phyloP scores from a whole-genome alignment of 2,113 vertebrate species.

The Sebastes fasciatus region DNA sequence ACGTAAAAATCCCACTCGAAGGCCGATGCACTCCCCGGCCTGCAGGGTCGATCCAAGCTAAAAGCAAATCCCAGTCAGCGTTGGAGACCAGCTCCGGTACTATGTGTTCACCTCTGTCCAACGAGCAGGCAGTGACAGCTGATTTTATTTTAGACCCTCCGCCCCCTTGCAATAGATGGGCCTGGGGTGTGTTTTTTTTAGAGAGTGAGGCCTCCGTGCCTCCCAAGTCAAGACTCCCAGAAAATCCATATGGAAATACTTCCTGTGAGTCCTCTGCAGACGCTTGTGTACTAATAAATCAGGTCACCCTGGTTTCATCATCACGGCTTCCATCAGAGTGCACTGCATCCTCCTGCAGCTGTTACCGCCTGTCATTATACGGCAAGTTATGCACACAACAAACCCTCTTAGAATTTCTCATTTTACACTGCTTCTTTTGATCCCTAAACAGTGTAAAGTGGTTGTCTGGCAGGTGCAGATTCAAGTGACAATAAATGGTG shows the following conservation, averaged over 20 bases:
- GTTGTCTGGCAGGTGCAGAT: conserved; percentile 40
- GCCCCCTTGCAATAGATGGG: conserved; percentile 77
- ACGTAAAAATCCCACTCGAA: conserved; percentile 81
- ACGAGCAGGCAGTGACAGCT: conserved; percentile 82
- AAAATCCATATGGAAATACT: conserved; percentile 79
- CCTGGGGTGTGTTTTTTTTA: conserved; percentile 81
- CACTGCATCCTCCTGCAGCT: conserved; percentile 65
- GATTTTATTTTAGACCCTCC: conserved; percentile 90
- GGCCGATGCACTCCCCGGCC: conserved; percentile 75
- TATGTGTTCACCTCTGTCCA: conserved; percentile 81
- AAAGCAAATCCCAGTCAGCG: conserved; percentile 85
- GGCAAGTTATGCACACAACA: conserved; percentile 57
- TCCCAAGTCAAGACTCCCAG: conserved; percentile 75
- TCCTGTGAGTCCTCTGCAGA: conserved; percentile 65
- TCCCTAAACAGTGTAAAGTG: conserved; percentile 14
- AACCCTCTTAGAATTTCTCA: conserved; percentile 42
- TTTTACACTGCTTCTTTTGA: conserved; percentile 28
- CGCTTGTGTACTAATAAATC: conserved; percentile 71
- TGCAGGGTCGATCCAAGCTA: conserved; percentile 74
- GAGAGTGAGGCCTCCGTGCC: conserved; percentile 81
- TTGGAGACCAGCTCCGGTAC: conserved; percentile 91
- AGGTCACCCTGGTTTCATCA: conserved; percentile 76
- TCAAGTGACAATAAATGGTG: conserved; percentile 47
- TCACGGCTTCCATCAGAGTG: conserved; percentile 55
- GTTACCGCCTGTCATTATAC: conserved; percentile 64